Base-by-base conservation (phyloP, 2,888 invertebrate genomes). In the Agonopterix arenella region DNA sequence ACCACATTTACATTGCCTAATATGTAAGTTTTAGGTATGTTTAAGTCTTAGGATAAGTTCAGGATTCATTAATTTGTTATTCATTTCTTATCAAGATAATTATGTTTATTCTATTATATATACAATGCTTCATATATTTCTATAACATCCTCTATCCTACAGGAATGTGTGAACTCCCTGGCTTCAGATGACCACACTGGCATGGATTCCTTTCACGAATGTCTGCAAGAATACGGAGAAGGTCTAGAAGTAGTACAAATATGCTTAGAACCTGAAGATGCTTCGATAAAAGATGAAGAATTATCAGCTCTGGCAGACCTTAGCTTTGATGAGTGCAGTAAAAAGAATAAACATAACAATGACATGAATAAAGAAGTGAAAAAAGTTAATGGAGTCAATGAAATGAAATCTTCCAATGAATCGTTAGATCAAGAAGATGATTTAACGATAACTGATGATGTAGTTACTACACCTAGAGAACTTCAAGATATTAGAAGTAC, bases 191-290 rank as follows among this genome's bases (percentile, higher is more conserved):
- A 92, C 59, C 91, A 91, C 63, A 92, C 92, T 0, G 92, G 91
- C 43, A 85, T 92, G 76, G 92, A 92, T 52, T 92, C 92, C 44
- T 92, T 91, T 62, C 92, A 92, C 68, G 92, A 92, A 72, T 92
- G 92, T 60, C 86, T 92, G 44, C 92, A 92, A 68, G 92, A 92
- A 62, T 92, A 92, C 59, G 92, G 91, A 4, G 92, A 92, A 66
- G 91, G 92, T 11, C 60, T 92, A 49, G 91, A 92, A 69, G 91
- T 91, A 3, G 90, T 92, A 10, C 91, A 92, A 61, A 91, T 92
- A 64, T 92, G 91, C 60, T 79, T 92, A 18, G 92, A 92, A 56
- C 91, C 91, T 11, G 91, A 91, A 62, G 90, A 90, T 50, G 73
- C 85, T 4, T 90, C 91, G 0, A 84, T 89, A n/a, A 88, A 85